Base-by-base conservation (phyloP, 2,797 vertebrate species). In the Sphaeramia orbicularis region DNA sequence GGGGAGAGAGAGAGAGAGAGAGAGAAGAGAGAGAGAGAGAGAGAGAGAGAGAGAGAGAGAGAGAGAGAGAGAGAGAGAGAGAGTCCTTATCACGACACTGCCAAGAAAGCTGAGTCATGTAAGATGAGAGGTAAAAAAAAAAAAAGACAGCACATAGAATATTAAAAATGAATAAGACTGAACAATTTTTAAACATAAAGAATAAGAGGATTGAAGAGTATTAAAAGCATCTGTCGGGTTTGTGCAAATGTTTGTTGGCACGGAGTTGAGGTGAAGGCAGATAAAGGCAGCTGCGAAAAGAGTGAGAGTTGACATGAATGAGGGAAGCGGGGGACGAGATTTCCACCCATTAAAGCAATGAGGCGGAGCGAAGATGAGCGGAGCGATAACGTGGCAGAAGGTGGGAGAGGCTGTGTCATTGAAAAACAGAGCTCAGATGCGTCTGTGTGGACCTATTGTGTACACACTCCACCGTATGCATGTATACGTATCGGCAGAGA, bases 91-190 rank as follows among this genome's bases (percentile, higher is more conserved):
- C 88, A 78, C 78, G 83, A 86, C 71, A 55, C 72, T 45, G 67
- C 71, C 51, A 82, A 87, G 80, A 90, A 88, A 78, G 92, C 92
- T 93, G 93, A 93, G 91, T 93, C 92, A 93, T 79, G 76, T 82
- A 81, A 87, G 84, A 65, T 5, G 21, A 71, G 27, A 15, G 18
- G 52, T 24, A 41, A 14, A 24, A 37, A 24, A 24, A 24, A 24
- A 24, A 21, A 12, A 16, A 65, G 30, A 55, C 43, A 58, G 64
- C 40, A 52, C 35, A 10, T 35, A 44, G 51, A 65, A 55, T 71
- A 63, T 76, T 45, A 80, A 80, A 86, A 66, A 85, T 60, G 19
- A 56, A 80, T 66, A 43, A 37, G 43, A 65, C 1, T 1, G 36
- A 47, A 35, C 7, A 10, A 49, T 48, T 63, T 74, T 61, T 56